Base-by-base conservation (phyloP, 2,888 invertebrate genomes). In the Diloba caeruleocephala region DNA sequence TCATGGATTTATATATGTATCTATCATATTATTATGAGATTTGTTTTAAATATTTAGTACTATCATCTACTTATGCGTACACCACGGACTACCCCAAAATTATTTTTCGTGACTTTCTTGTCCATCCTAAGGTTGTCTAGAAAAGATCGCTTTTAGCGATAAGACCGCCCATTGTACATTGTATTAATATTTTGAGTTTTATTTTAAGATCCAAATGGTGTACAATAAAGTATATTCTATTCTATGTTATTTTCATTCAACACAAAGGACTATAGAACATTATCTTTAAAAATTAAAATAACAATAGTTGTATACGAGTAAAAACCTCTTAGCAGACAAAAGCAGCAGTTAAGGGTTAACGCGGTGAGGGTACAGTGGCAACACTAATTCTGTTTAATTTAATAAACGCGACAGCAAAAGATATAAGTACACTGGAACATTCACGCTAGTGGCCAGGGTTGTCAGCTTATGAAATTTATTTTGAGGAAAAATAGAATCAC, bases 381-480 rank as follows among this genome's bases (percentile, higher is more conserved):
- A 66, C 68, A 58, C 52, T 54, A 43, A 66, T 71, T 61, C 33
- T 46, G 36, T 54, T 52, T 69, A 61, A 69, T 71, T 58, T 66
- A 61, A 71, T 66, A 71, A 61, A 55, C 36, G 43, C 28, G 43
- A 43, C 53, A 34, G 37, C 67, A 60, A 60, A 56, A 68, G 48
- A 65, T 70, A 48, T 44, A 42, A 53, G 38, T 44, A 48, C 29
- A 52, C 43, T 54, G 23, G 34, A 43, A 41, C 28, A 55, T 55
- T 63, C 28, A 21, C 23, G 4, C 9, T 45, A 9, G 10, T 1
- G n/a, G 0, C 13, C n/a, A 71, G 71, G 71, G 68, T 49, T 71
- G 48, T 10, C 43, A 46, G 6, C 7, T 32, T 19, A n/a, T 8
- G 7, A 19, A 10, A 17, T 10, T 3, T 5, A 8, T 32, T 17